A percentile compares a stretch with the other conserved stretches of the same genome.
phyloP scores from a whole-genome alignment of 2,888 invertebrate species.

The Nasonovia ribisnigri region DNA sequence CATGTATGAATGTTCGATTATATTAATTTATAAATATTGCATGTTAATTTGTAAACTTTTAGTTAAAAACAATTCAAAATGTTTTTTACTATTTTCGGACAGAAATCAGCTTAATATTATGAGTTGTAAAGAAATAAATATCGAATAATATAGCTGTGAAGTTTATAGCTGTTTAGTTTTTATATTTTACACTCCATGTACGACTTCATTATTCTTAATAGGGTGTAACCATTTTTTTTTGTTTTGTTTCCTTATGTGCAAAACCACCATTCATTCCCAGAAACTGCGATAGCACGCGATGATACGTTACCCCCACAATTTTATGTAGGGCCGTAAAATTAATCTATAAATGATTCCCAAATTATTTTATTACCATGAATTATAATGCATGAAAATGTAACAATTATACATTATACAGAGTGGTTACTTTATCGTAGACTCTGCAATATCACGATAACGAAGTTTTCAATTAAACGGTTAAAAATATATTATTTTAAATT shows the following conservation, averaged over 20 bases:
- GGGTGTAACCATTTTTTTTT: slow-evolving; percentile 23
- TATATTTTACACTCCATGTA: slow-evolving; percentile 47
- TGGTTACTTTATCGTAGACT: not conserved
- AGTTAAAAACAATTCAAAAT: not conserved
- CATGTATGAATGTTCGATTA: slow-evolving; percentile 49
- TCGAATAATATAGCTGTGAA: slow-evolving; percentile 3
- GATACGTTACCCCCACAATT: not conserved
- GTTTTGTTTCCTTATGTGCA: not conserved
- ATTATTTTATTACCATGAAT: not conserved
- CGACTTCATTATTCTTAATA: slow-evolving; percentile 40
- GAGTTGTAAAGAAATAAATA: not conserved
- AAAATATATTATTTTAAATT: not conserved
- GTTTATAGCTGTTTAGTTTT: slow-evolving; percentile 33
- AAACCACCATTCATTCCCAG: not conserved
- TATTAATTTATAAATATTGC: slow-evolving; percentile 50
- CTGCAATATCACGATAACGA: not conserved
- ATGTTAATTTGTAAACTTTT: slow-evolving; percentile 6
- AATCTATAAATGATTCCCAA: not conserved
- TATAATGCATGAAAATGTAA: not conserved
- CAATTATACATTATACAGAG: not conserved
- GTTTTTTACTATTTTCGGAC: not conserved
- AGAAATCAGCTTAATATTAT: not conserved
- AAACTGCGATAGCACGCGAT: slow-evolving; percentile 32
- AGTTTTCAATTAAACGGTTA: not conserved
- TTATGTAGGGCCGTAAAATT: not conserved